Evolutionary conservation across 37 sponge, comb jelly and placozoan species (phyloP), one percentile per base, ranked within the genome.

Genomic region (Halichondria panicea): DNA sequence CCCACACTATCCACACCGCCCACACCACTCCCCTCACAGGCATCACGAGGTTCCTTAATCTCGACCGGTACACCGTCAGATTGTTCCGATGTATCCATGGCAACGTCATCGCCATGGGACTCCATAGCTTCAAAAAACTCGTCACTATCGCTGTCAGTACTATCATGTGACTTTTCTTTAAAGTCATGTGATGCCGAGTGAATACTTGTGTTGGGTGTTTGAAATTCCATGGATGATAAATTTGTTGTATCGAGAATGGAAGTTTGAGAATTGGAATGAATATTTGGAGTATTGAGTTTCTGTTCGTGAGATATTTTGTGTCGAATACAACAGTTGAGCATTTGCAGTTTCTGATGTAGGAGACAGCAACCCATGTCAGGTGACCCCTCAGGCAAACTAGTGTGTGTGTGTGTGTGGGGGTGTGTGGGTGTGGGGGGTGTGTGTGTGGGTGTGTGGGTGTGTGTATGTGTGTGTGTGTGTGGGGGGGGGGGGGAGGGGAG

Each of bases 261-360:
- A 38, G 35, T 27, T 39, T 57, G 54, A 30, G 33, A 38, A 13
- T 64, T 11, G 57, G 69, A 4, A 37, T 54, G 25, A 37, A 25
- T 21, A 32, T 61, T 59, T 42, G 75, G 63, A 28, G 76, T 76
- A 30, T 63, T 30, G 22, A 48, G 72, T 22, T 41, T 68, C 21
- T 70, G 50, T 11, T 45, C 41, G 38, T 76, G 62, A 4, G 9
- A 18, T 4, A 73, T 43, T 71, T 87, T 90, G 65, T 90, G 89
- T 61, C 40, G 60, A 4, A 96, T 93, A 65, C 94, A 96, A 35
- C 90, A 87, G 70, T 96, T 89, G 33, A 96, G 90, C 97, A 96
- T 96, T 83, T 93, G 94, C n/a, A 96, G 78, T 52, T 93, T 93
- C 70, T 96, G 97, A 53, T 96, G 97, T 4, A 96, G 74, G 3